Evolutionary conservation across 1,140 invertebrate species (phyloP).

Genomic region (Bombus impatiens): DNA sequence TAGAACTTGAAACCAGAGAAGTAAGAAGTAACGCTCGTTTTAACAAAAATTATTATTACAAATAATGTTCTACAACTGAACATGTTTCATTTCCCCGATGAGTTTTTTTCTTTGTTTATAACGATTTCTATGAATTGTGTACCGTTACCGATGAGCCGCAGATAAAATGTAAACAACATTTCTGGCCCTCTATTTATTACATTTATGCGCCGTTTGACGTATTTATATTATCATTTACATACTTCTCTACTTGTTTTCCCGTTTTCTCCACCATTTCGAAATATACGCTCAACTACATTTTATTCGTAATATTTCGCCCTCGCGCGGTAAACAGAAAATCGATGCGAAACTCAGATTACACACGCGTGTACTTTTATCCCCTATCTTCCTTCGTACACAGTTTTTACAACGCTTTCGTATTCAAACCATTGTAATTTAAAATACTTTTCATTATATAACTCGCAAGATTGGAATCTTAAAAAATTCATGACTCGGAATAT

Average conservation of each 20-base stretch:
- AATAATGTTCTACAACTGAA: background rate
- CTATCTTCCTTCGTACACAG: background rate
- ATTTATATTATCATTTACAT: slow-evolving; percentile 32
- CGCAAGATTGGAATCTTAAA: background rate
- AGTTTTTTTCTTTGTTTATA: background rate
- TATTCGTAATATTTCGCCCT: slow-evolving; percentile 16
- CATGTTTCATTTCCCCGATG: background rate
- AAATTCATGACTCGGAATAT: background rate
- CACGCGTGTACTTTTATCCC: background rate
- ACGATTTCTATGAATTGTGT: slow-evolving; percentile 1
- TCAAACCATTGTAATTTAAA: background rate
- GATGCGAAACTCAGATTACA: slow-evolving; percentile 19
- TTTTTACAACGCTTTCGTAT: background rate
- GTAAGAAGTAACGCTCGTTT: background rate
- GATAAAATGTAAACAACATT: slow-evolving; percentile 27
- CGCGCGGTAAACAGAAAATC: background rate
- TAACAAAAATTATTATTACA: background rate
- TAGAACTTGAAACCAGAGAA: background rate
- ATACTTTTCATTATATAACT: background rate
- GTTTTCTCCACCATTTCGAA: background rate
- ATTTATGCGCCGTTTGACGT: background rate
- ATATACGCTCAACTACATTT: slow-evolving; percentile 14
- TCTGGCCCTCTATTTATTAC: slow-evolving; percentile 10
- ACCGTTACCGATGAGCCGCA: background rate
- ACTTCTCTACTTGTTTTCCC: background rate